Evolutionary conservation across 2,113 vertebrate species (phyloP).

Genomic region (Epinephelus lanceolatus): DNA sequence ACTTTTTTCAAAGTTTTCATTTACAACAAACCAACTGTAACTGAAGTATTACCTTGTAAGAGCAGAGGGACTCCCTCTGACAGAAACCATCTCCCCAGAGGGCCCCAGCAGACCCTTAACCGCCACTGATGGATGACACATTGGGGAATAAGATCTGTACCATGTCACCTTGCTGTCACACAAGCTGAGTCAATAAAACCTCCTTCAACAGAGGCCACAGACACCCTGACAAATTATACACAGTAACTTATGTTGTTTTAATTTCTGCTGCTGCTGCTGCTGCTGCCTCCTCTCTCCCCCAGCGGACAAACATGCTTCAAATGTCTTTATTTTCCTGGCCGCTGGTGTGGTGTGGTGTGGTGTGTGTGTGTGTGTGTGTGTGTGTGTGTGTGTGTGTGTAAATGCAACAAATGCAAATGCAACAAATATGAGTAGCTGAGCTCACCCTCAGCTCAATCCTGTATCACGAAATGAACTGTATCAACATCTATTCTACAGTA

Average conservation of each 20-base stretch:
- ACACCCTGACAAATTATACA: slow-evolving; percentile 19
- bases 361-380: neutral
- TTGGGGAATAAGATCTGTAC: slow-evolving; percentile 21
- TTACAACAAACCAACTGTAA: neutral
- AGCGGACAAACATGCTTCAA: neutral
- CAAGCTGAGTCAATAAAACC: slow-evolving; percentile 38
- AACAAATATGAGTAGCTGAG: slow-evolving; percentile 8
- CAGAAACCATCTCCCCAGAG: neutral
- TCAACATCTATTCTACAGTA: neutral
- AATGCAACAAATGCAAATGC: slow-evolving; percentile 4
- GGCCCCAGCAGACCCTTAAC: neutral
- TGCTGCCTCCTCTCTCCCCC: neutral
- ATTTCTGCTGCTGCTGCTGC: slow-evolving; percentile 7
- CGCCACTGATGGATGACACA: slow-evolving; percentile 41
- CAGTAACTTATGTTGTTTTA: slow-evolving; percentile 13
- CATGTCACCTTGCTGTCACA: slow-evolving; percentile 42
- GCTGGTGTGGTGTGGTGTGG: neutral
- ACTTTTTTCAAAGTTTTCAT: neutral
- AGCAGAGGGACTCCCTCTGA: neutral
- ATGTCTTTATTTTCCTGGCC: neutral
- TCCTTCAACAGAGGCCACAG: slow-evolving; percentile 7
- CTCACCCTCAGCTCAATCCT: too few species aligned
- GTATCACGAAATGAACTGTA: neutral
- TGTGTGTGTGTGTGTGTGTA: neutral
- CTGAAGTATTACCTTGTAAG: neutral